A percentile compares a stretch with the other conserved stretches of the same genome.
Evolutionary conservation across 2,888 invertebrate genomes (phyloP).

Genomic region (Diaphora mendica): DNA sequence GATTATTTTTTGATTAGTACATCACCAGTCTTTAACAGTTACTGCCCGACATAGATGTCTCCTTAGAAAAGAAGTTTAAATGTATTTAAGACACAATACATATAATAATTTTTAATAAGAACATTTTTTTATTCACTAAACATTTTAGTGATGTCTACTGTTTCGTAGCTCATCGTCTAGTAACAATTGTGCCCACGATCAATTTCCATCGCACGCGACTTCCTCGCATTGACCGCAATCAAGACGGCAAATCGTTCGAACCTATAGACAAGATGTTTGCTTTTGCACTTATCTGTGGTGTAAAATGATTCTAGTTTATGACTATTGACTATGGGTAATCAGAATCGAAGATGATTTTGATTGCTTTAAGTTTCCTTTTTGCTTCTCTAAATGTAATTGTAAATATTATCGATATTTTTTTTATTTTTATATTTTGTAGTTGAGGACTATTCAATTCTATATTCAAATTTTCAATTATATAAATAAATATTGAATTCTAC

Average conservation of each 20-base stretch:
- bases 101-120: too few relatives aligned
- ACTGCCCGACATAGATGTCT: too few relatives aligned
- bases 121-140: too few relatives aligned
- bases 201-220: conserved; percentile 75
- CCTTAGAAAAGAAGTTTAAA: too few relatives aligned
- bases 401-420: background rate
- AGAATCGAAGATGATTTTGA: conserved; percentile 28
- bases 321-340: conserved; percentile 46
- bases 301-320: conserved; percentile 47
- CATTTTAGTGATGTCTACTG: too few relatives aligned
- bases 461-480: too few relatives aligned
- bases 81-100: too few relatives aligned
- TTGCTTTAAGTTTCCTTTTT: conserved; percentile 25
- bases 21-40: too few relatives aligned
- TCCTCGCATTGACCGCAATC: conserved; percentile 62
- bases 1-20: too few relatives aligned
- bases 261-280: conserved; percentile 53
- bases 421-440: background rate
- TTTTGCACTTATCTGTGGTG: conserved; percentile 56
- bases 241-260: conserved; percentile 53
- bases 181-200: conserved; percentile 57
- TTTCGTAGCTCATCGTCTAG: conserved; percentile 56
- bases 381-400: background rate
- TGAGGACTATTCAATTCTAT: too few relatives aligned
- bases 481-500: too few relatives aligned